phyloP scores from a whole-genome alignment of 2,888 invertebrate genomes.

The Thecophora atra region DNA sequence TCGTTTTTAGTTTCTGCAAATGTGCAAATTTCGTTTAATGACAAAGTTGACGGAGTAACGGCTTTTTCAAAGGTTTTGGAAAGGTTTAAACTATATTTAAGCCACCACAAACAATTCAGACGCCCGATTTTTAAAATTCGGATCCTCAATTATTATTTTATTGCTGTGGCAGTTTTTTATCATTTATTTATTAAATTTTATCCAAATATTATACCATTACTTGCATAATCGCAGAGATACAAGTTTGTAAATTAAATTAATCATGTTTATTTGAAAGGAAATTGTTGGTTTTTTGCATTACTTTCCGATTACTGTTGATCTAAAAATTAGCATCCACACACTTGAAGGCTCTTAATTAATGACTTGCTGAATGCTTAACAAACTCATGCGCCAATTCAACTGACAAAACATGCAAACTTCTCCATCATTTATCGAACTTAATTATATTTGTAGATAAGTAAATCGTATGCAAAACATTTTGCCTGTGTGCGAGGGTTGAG shows the following conservation, averaged over 20 bases:
- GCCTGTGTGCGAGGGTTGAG: background rate
- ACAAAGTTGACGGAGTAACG: background rate
- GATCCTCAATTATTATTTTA: no score
- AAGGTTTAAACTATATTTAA: background rate
- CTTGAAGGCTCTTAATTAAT: background rate
- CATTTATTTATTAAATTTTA: no score
- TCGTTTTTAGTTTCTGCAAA: background rate
- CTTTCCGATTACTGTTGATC: background rate
- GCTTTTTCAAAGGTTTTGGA: background rate
- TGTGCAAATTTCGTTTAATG: background rate
- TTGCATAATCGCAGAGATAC: no score
- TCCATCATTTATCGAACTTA: background rate
- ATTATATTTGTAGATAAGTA: conserved; percentile 10
- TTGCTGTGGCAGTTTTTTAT: no score
- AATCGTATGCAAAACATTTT: background rate
- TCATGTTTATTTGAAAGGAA: no score
- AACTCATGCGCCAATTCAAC: conserved; percentile 10
- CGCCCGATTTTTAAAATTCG: no score
- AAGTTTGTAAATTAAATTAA: no score
- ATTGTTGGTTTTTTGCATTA: no score
- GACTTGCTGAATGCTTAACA: background rate
- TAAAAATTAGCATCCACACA: background rate
- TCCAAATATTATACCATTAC: no score
- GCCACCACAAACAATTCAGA: background rate
- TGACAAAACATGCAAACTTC: conserved; percentile 7